Percentiles rank a stretch among this genome's conserved stretches.
phyloP scores from a whole-genome alignment of 2,888 invertebrate species.

The Pristionchus maxplancki region DNA sequence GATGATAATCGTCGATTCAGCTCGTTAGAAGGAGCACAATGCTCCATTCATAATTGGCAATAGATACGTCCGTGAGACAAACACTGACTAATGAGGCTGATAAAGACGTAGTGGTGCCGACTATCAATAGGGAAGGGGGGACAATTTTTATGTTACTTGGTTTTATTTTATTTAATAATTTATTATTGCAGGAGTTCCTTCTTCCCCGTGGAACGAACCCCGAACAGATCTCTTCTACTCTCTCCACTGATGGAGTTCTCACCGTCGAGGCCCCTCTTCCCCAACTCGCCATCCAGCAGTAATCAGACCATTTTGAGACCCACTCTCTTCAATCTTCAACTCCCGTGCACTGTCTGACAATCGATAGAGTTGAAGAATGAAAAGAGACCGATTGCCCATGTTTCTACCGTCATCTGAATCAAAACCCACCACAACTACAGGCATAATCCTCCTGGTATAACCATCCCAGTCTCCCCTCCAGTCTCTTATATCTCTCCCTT shows the following conservation, averaged over 20 bases:
- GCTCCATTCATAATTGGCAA: neutral
- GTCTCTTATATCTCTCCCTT: neutral
- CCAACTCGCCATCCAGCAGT: constrained; percentile 76
- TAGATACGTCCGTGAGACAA: neutral
- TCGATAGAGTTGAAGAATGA: neutral
- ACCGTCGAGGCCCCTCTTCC: constrained; percentile 97
- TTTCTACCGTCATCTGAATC: neutral
- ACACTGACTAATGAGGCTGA: neutral
- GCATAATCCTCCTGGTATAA: constrained; percentile 44
- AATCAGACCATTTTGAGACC: constrained; percentile 4
- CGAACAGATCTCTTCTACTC: constrained; percentile 93
- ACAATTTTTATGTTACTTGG: too few relatives aligned
- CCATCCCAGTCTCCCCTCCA: constrained; percentile 4
- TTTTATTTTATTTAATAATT: neutral
- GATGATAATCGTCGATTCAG: neutral
- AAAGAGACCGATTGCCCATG: neutral
- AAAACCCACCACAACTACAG: neutral
- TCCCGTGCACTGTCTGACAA: neutral
- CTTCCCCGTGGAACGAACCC: constrained; percentile 97
- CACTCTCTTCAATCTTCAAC: neutral
- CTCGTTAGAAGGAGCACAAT: neutral
- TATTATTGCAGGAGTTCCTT: constrained; percentile 85
- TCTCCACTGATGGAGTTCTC: constrained; percentile 95
- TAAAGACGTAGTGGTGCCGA: neutral
- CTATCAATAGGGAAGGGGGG: neutral